These are phyloP conservation scores for Zaprionus gabonicus DNA, from an alignment of 1,140 invertebrate genomes.

Conservation along the genomic window DNA sequence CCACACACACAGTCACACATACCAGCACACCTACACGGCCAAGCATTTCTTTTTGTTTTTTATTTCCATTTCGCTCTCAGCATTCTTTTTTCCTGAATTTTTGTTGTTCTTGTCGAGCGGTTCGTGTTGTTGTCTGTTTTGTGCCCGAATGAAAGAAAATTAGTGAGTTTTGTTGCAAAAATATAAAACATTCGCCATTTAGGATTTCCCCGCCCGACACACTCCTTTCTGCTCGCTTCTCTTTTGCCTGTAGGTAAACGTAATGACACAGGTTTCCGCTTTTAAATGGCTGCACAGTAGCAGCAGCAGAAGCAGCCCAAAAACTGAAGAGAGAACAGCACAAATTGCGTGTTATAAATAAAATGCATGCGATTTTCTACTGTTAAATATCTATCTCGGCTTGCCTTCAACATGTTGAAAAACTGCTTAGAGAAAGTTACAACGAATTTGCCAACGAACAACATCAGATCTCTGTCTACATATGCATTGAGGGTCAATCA, in stretches of 20 bases:
- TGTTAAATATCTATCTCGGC: neutral
- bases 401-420: constrained; percentile 8
- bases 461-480: constrained; percentile 13
- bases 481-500: constrained; percentile 35
- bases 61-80: constrained; percentile 48
- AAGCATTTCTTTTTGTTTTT: constrained; percentile 35
- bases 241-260: constrained; percentile 57
- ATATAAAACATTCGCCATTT: constrained; percentile 67
- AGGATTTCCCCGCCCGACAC: constrained; percentile 10
- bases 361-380: constrained; percentile 52
- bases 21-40: constrained; percentile 34
- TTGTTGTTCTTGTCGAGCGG: constrained; percentile 19
- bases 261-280: constrained; percentile 76
- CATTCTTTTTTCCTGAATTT: constrained; percentile 42
- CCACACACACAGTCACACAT: constrained; percentile 44
- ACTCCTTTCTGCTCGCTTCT: constrained; percentile 29
- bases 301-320: neutral
- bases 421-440: neutral
- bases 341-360: constrained; percentile 66
- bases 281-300: constrained; percentile 51
- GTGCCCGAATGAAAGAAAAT: constrained; percentile 76
- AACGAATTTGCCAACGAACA: constrained; percentile 17
- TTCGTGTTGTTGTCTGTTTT: constrained; percentile 74
- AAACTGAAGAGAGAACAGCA: constrained; percentile 27
- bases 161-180: constrained; percentile 76